Percentiles rank a stretch among this genome's conserved stretches.
Evolutionary conservation across 2,113 vertebrate species (phyloP).

Genomic region (Equus quagga): DNA sequence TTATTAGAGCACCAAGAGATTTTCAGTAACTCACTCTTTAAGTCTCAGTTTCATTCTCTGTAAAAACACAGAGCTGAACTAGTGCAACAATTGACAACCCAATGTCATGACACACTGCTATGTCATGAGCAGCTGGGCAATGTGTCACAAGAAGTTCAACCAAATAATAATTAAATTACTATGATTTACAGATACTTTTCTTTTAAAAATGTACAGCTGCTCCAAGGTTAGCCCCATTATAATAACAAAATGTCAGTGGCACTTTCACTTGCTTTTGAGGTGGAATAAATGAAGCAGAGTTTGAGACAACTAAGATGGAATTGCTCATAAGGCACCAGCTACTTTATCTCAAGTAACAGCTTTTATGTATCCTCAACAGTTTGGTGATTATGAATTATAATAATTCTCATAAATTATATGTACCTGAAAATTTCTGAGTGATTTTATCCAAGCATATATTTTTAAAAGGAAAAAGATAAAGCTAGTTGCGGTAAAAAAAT

Average conservation of each 20-base stretch:
- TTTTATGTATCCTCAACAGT: neutral
- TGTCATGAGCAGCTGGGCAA: neutral
- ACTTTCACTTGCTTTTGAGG: neutral
- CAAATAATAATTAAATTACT: neutral
- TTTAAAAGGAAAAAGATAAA: slow-evolving; percentile 31
- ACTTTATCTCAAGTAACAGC: neutral
- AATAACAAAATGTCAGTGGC: neutral
- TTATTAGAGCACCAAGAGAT: neutral
- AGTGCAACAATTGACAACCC: neutral
- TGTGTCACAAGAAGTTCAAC: neutral
- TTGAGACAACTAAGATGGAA: neutral
- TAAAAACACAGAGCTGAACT: neutral
- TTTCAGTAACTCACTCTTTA: neutral
- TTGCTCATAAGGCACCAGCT: neutral
- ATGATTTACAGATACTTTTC: slow-evolving; percentile 4
- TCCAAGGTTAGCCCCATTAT: neutral
- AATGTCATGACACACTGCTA: neutral
- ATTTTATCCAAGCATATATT: neutral
- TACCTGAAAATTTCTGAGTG: neutral
- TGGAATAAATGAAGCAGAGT: neutral
- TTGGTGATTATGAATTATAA: slow-evolving; percentile 1
- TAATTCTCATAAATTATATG: slow-evolving; percentile 32
- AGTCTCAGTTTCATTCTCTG: neutral
- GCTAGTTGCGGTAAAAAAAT: neutral
- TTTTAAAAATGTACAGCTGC: neutral